These are phyloP conservation scores for Fistularia tabacaria DNA, from an alignment of 2,797 vertebrate genomes.

Conservation along the genomic window DNA sequence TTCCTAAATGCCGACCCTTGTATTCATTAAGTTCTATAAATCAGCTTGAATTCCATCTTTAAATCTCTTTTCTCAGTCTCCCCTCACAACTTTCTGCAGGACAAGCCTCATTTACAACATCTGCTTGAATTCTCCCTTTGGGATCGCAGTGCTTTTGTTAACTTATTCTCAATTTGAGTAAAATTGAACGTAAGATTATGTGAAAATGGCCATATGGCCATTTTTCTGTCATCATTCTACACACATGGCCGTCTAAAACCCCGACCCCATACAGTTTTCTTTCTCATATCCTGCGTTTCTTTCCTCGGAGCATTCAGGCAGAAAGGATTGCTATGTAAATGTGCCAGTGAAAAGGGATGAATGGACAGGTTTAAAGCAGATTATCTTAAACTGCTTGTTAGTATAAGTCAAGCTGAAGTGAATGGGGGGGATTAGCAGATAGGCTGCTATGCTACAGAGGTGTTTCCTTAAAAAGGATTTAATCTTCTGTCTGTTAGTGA, in stretches of 20 bases:
- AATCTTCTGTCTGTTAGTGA: conserved; percentile 49
- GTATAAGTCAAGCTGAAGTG: conserved; percentile 63
- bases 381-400: conserved; percentile 74
- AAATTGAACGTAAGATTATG: not conserved
- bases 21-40: no score
- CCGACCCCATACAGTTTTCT: not conserved
- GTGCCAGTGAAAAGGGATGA: conserved; percentile 53
- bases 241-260: no score
- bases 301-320: conserved; percentile 32
- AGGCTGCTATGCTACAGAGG: conserved; percentile 58
- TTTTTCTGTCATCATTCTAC: no score
- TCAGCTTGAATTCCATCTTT: no score
- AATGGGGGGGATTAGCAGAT: conserved; percentile 64
- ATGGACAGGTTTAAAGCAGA: conserved; percentile 64
- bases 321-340: conserved; percentile 68
- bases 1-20: no score
- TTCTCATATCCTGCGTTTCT: conserved; percentile 11
- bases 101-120: no score
- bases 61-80: no score
- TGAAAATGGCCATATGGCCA: no score
- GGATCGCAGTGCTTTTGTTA: not conserved
- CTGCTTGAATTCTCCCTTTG: no score
- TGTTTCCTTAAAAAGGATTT: conserved; percentile 56
- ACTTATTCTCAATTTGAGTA: not conserved
- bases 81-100: no score